Conservation (phyloP, 2,888 invertebrate species). For the Scaptomyza flava region DNA sequence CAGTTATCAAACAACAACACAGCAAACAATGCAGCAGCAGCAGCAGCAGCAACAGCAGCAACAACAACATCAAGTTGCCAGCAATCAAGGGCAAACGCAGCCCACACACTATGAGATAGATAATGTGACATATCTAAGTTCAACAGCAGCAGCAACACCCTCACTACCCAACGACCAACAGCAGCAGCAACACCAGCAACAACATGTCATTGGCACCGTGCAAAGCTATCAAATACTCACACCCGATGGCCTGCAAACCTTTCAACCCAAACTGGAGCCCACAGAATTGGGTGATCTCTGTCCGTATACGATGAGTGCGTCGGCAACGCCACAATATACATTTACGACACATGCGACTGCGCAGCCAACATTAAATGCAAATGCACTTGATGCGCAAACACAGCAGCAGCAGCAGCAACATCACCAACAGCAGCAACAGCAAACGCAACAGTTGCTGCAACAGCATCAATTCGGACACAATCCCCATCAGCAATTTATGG, state of each 20-base stretch:
- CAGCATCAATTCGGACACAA: conserved; percentile 71
- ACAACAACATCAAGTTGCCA: conserved; percentile 48
- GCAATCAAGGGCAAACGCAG: conserved; percentile 62
- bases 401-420: conserved; percentile 70
- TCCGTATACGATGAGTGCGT: conserved; percentile 74
- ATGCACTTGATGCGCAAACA: conserved; percentile 66
- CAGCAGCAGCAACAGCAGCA: conserved; percentile 55
- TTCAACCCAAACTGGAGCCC: conserved; percentile 76
- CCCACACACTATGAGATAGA: conserved; percentile 82
- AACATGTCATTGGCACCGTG: conserved; percentile 83
- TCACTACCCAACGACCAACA: conserved; percentile 74
- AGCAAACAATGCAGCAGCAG: conserved; percentile 70
- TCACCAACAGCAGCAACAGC: conserved; percentile 59
- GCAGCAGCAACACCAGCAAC: conserved; percentile 54
- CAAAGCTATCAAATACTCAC: conserved; percentile 83
- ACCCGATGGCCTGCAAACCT: conserved; percentile 82
- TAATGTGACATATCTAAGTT: conserved; percentile 81
- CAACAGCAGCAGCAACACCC: conserved; percentile 76
- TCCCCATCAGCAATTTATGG: conserved; percentile 82
- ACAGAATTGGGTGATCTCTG: conserved; percentile 79
- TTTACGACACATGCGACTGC: conserved; percentile 76
- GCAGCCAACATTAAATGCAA: conserved; percentile 73
- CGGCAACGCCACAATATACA: conserved; percentile 77
- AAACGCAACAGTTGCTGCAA: conserved; percentile 61
- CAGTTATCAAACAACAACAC: conserved; percentile 66